Evolutionary conservation across 2,888 invertebrate genomes (phyloP).

Genomic region (Agriopis aurantiaria): DNA sequence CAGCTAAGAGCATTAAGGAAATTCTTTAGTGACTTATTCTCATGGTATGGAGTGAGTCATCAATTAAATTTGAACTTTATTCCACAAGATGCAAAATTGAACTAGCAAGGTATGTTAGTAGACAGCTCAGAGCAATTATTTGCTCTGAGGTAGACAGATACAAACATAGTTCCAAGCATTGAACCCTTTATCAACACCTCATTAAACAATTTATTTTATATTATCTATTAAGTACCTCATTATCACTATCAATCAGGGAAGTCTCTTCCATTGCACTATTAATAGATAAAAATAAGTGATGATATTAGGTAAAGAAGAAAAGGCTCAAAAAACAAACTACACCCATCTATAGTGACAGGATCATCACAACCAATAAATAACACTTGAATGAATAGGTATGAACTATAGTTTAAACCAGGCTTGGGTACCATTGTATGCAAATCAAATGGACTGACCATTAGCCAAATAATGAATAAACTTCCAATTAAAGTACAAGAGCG

Average conservation of each 20-base stretch:
- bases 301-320: constrained; percentile 3
- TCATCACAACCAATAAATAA: constrained; percentile 53
- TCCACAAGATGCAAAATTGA: background rate
- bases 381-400: constrained; percentile 46
- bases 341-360: constrained; percentile 48
- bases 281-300: constrained; percentile 30
- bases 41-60: constrained; percentile 5
- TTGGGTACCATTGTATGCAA: constrained; percentile 79
- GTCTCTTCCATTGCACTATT: constrained; percentile 64
- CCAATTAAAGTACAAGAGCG: constrained; percentile 59
- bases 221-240: constrained; percentile 60
- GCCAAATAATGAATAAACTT: constrained; percentile 65
- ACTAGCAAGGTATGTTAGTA: background rate
- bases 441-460: constrained; percentile 72
- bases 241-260: constrained; percentile 69
- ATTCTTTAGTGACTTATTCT: background rate
- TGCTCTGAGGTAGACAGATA: too few species aligned
- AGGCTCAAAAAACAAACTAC: constrained; percentile 33
- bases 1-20: background rate
- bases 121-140: too few species aligned
- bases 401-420: constrained; percentile 62
- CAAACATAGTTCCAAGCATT: constrained; percentile 11
- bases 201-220: constrained; percentile 9
- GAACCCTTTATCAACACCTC: constrained; percentile 28
- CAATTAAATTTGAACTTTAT: background rate